Conservation (phyloP, 1,140 invertebrate genomes). For the Medauroidea extradentata region DNA sequence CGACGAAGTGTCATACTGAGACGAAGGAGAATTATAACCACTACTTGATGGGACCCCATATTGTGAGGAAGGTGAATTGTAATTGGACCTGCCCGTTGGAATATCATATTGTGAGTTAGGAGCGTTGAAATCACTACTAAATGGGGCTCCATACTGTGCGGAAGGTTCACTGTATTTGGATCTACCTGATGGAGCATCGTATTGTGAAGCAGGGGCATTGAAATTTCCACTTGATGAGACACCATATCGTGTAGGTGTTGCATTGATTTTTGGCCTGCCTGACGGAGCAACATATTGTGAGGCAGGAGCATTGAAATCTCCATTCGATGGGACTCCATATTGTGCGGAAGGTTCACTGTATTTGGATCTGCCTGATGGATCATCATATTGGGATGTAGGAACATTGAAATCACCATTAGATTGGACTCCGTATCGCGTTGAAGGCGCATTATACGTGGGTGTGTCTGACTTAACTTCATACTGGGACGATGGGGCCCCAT, state of each 20-base stretch:
- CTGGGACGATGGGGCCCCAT: not conserved
- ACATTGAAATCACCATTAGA: not conserved
- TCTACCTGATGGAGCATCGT: conserved; percentile 1
- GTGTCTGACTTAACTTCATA: too few relatives aligned
- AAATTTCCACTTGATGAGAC: not conserved
- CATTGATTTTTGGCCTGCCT: not conserved
- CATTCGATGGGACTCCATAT: conserved; percentile 8
- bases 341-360: conserved; percentile 1
- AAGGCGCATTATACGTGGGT: conserved; percentile 1
- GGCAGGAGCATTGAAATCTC: not conserved
- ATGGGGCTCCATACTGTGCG: conserved; percentile 11
- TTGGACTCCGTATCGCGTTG: conserved; percentile 7
- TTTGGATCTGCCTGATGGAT: too few relatives aligned
- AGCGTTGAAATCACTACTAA: not conserved
- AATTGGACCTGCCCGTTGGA: not conserved
- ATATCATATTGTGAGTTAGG: not conserved
- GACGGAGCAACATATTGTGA: conserved; percentile 14
- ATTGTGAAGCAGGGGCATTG: not conserved
- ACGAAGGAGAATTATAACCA: not conserved
- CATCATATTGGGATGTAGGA: not conserved
- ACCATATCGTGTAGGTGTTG: too few relatives aligned
- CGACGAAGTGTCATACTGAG: not conserved
- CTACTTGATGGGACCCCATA: conserved; percentile 11
- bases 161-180: not conserved
- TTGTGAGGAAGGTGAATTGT: conserved; percentile 1